Evolutionary conservation across 2,113 vertebrate genomes (phyloP), one percentile per base, ranked within the genome.

Genomic region (Capricornis sumatraensis): DNA sequence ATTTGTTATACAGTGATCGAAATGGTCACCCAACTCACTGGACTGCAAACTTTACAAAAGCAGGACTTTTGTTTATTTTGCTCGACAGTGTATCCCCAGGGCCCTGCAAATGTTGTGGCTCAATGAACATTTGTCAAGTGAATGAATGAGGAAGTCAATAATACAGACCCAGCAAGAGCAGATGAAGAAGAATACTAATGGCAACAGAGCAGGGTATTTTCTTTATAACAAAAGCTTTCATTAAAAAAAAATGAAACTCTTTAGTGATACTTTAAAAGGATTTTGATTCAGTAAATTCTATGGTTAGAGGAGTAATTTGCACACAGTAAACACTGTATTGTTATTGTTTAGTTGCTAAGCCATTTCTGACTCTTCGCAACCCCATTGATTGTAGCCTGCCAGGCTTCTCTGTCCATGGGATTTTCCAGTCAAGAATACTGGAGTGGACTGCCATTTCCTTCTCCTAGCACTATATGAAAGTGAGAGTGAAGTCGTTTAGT

Each of bases 211-310:
- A 79, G 33, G 16, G 16, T 64, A 43, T 62, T 78, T 36, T 86
- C n/a, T 45, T 93, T 93, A 43, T 60, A 92, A 94, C 17, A 86
- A 90, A 79, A 36, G 0, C 30, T 71, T 58, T 95, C 2, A 64
- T 79, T 78, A n/a, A 64, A 71, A 94, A 93, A 89, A 94, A 82
- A 45, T 2, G 19, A 71, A 71, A 71, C 10, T 40, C n/a, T 71
- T 96, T 94, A 91, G n/a, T 88, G 17, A 40, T 53, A 67, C 14
- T 92, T 92, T 50, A 87, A 94, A 88, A 95, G 33, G 47, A 67
- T 57, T 92, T 55, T 94, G 64, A 88, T 85, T 84, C 43, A 92
- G 3, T n/a, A 88, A 90, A 13, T 96, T 74, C 71, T 90, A 6
- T 57, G 23, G 52, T 94, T 93, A 96, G 55, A 84, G 28, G 9